phyloP scores from a whole-genome alignment of 2,113 vertebrate species.

The Poeciliopsis occidentalis region DNA sequence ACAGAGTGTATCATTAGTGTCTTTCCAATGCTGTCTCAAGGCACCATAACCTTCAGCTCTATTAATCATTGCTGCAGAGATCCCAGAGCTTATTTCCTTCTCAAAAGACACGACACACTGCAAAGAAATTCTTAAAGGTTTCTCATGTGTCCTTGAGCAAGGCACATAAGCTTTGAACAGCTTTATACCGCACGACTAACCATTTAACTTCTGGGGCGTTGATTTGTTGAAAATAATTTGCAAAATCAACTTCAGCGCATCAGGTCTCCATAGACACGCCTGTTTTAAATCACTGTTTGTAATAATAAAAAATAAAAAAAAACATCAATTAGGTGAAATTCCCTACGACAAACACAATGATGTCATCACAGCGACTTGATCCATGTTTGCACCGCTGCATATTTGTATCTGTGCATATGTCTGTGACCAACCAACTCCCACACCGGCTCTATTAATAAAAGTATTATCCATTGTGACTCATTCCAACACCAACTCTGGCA shows the following conservation, averaged over 20 bases:
- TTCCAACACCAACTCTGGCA: conserved; percentile 54
- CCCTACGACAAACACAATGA: conserved; percentile 4
- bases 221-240: conserved; percentile 9
- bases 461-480: conserved; percentile 66
- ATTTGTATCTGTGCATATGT: conserved; percentile 45
- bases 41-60: conserved; percentile 14
- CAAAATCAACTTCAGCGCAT: background rate
- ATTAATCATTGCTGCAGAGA: conserved; percentile 42
- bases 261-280: conserved; percentile 7
- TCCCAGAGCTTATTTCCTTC: background rate
- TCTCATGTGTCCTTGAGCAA: conserved; percentile 21
- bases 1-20: background rate
- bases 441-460: conserved; percentile 66
- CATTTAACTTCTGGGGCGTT: background rate
- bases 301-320: conserved; percentile 1
- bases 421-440: conserved; percentile 54
- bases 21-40: conserved; percentile 28
- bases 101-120: conserved; percentile 23
- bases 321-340: conserved; percentile 18
- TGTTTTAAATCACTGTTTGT: conserved; percentile 10
- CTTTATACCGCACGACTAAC: background rate
- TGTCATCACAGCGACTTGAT: conserved; percentile 28
- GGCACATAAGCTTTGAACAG: background rate
- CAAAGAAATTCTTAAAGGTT: conserved; percentile 17
- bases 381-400: conserved; percentile 22